Evolutionary conservation across 2,797 vertebrate genomes (phyloP), one percentile per base, ranked within the genome.

Genomic region (Anguilla pacifica): DNA sequence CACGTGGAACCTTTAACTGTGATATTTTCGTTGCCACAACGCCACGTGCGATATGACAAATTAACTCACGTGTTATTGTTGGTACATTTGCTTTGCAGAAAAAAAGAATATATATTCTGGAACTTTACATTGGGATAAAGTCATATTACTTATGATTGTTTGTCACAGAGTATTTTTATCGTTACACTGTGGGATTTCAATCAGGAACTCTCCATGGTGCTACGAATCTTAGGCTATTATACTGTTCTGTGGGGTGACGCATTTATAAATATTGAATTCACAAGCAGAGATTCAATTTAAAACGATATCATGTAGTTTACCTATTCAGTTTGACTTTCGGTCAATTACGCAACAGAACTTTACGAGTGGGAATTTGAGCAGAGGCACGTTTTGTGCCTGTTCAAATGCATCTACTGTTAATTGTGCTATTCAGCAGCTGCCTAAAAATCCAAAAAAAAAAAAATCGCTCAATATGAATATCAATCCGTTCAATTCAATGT

Each of bases 201-300:
- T 79, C 53, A 67, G 88, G 91, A 91, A 82, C 91, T 92, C 88
- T 91, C 89, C 90, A 91, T 86, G 88, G 90, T 91, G 81, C 91
- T 91, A 88, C 17, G 57, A 59, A 59, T 59, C 3, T 51, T 67
- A 53, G 61, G 64, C 64, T 70, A 70, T 28, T 70, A 70, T 28
- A 1, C n/a, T 28, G 9, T 28, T 70, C 5, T 28, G 64, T 70
- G 64, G 9, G 25, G 64, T n/a, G 28, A 25, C n/a, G 28, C 57
- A 59, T 59, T 59, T 59, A 59, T 59, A 59, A 59, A 59, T 70
- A 70, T n/a, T n/a, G 25, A 70, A 70, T 70, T 70, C 25, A 70
- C n/a, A 64, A 22, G 61, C 25, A 25, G 3, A 22, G 19, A 64
- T 55, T 55, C 53, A 55, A 55, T 55, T 55, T 15, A 55, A 55